Conservation (phyloP, 2,113 vertebrate species). For the Leuciscus idus region DNA sequence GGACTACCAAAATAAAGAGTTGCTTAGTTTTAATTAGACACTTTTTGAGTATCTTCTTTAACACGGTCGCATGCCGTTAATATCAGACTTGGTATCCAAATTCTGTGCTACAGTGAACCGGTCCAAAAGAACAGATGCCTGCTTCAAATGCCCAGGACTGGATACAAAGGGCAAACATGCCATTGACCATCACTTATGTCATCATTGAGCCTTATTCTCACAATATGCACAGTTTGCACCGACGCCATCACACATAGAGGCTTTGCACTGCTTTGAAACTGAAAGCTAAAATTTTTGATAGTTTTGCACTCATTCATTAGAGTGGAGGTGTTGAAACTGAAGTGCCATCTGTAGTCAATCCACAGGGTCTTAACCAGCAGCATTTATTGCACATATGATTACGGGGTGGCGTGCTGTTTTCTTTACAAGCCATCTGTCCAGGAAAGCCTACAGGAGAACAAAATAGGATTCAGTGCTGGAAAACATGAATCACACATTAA, state of each 20-base stretch:
- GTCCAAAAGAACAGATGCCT: background rate
- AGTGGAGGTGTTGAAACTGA: conserved; percentile 68
- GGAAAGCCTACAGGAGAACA: conserved; percentile 66
- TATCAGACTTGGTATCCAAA: background rate
- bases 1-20: too few relatives aligned
- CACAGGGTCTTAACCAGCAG: conserved; percentile 78
- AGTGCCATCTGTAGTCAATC: conserved; percentile 78
- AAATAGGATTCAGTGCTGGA: conserved; percentile 8
- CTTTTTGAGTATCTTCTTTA: background rate
- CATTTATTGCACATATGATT: conserved; percentile 83
- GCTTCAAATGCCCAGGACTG: background rate
- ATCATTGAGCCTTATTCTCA: background rate
- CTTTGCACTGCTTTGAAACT: background rate
- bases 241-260: background rate
- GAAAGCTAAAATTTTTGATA: conserved; percentile 21
- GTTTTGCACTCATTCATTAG: conserved; percentile 50
- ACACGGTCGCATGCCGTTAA: background rate
- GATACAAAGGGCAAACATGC: conserved; percentile 2
- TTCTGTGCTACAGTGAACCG: background rate
- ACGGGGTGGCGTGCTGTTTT: conserved; percentile 63
- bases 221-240: background rate
- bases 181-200: conserved; percentile 16
- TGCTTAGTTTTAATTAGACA: too few relatives aligned
- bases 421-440: conserved; percentile 78
- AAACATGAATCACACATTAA: conserved; percentile 36